Conservation (phyloP, 2,113 vertebrate species). For the Nematolebias whitei region DNA sequence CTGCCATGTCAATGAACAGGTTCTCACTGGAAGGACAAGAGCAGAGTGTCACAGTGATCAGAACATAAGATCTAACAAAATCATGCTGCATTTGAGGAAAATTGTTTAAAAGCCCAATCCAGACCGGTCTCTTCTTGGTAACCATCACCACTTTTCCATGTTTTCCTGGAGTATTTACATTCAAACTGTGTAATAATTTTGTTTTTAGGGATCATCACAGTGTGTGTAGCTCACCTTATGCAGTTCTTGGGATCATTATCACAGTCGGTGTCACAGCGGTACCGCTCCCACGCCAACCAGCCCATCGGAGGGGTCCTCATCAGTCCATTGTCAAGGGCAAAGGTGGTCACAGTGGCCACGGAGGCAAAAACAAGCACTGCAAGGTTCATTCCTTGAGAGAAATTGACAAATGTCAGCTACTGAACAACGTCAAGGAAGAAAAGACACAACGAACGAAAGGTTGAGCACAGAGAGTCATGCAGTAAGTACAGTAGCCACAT, state of each 20-base stretch:
- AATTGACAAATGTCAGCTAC: neutral
- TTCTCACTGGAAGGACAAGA: conserved; percentile 58
- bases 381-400: conserved; percentile 54
- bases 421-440: neutral
- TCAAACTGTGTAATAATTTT: neutral
- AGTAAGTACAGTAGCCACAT: neutral
- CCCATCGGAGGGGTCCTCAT: conserved; percentile 92
- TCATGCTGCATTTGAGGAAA: neutral
- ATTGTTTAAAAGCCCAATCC: too few species aligned
- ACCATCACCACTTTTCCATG: too few species aligned
- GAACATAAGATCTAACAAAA: neutral
- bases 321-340: conserved; percentile 87
- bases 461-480: neutral
- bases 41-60: neutral
- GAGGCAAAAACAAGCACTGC: conserved; percentile 41
- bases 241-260: conserved; percentile 86
- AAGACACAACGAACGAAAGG: accelerated
- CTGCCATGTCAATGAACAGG: conserved; percentile 92
- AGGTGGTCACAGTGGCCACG: conserved; percentile 43
- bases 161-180: too few species aligned
- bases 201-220: neutral
- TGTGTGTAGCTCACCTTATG: conserved; percentile 83
- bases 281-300: conserved; percentile 95
- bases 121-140: too few species aligned
- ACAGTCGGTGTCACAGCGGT: conserved; percentile 89